Conservation (phyloP, 2,797 vertebrate species). For the Poeciliopsis infans region DNA sequence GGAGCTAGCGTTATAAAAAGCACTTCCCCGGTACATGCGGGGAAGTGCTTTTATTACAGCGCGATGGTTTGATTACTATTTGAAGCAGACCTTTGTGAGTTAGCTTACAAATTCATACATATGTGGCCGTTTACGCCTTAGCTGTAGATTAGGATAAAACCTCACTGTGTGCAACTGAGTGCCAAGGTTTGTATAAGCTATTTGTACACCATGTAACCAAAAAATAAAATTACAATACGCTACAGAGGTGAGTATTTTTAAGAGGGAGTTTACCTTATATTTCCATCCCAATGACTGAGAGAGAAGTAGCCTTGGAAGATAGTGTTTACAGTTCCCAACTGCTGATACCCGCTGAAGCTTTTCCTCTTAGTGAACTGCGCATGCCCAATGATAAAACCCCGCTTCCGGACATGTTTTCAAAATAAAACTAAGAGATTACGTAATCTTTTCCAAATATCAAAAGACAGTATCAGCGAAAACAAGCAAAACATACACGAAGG, state of each 20-base stretch:
- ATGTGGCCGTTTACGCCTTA: background rate
- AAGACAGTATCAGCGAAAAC: background rate
- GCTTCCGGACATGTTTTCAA: slow-evolving; percentile 61
- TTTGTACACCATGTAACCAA: background rate
- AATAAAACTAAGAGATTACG: slow-evolving; percentile 47
- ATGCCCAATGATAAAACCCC: slow-evolving; percentile 38
- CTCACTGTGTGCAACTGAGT: slow-evolving; percentile 4
- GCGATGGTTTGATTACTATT: background rate
- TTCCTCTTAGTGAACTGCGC: slow-evolving; percentile 50
- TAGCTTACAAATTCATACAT: background rate
- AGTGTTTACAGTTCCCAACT: slow-evolving; percentile 63
- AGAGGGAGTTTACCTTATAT: slow-evolving; percentile 66
- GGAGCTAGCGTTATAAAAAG: background rate
- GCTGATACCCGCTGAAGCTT: slow-evolving; percentile 30
- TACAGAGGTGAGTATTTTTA: fast-evolving
- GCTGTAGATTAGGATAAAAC: slow-evolving; percentile 16
- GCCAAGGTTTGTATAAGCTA: slow-evolving; percentile 25
- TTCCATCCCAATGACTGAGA: slow-evolving; percentile 66
- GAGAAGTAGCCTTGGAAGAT: slow-evolving; percentile 20
- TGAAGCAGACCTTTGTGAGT: fast-evolving
- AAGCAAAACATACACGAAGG: background rate
- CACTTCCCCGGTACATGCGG: slow-evolving; percentile 4
- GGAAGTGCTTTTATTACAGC: background rate
- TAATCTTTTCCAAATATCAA: slow-evolving; percentile 10
- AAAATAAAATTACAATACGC: background rate